Evolutionary conservation across 2,888 invertebrate species (phyloP).

Genomic region (Gortyna flavago): DNA sequence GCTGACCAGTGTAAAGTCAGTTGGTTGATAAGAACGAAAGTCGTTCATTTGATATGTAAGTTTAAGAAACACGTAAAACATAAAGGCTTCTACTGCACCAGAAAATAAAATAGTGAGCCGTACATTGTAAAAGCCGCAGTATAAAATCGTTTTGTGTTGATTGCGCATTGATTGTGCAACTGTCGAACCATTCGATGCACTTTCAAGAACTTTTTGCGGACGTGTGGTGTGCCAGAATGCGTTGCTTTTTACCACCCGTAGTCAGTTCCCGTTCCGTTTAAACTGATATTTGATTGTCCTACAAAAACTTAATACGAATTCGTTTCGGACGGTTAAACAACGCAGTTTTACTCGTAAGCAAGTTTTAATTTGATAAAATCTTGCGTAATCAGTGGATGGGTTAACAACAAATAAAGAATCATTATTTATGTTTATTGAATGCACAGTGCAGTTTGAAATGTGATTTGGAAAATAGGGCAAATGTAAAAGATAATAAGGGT

Average conservation of each 20-base stretch:
- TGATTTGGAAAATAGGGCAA: constrained; percentile 1
- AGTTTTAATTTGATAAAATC: background rate
- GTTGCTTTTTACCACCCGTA: constrained; percentile 64
- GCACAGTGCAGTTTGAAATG: background rate
- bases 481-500: background rate
- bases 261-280: constrained; percentile 55
- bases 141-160: constrained; percentile 63
- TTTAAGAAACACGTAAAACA: constrained; percentile 11
- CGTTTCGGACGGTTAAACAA: constrained; percentile 17
- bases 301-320: constrained; percentile 51
- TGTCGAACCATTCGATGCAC: constrained; percentile 63
- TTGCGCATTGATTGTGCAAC: constrained; percentile 68
- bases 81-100: background rate
- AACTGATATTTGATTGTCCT: constrained; percentile 68
- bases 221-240: constrained; percentile 56
- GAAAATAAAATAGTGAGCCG: constrained; percentile 23
- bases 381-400: background rate
- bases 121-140: constrained; percentile 46
- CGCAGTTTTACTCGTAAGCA: background rate
- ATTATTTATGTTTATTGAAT: background rate
- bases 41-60: background rate
- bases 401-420: background rate
- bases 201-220: constrained; percentile 64
- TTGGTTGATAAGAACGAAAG: background rate
- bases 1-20: background rate